Conservation (phyloP, 2,888 invertebrate species). For the Drosophila nr. medialis region DNA sequence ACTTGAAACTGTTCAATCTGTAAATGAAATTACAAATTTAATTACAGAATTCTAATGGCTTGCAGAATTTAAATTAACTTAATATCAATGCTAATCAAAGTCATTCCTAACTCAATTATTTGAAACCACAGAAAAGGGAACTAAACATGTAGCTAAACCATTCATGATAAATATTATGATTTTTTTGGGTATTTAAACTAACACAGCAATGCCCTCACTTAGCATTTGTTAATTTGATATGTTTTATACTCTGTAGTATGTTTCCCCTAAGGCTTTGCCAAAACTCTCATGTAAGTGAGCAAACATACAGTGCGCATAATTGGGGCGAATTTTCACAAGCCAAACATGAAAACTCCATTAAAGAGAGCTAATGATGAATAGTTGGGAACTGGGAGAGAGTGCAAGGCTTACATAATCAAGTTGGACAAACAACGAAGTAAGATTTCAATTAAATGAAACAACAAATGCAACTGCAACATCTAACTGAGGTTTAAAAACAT, state of each 20-base stretch:
- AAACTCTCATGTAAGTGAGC: conserved; percentile 31
- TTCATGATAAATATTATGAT: neutral
- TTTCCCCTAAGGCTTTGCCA: conserved; percentile 5
- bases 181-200: neutral
- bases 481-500: conserved; percentile 11
- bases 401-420: conserved; percentile 48
- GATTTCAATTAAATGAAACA: conserved; percentile 51
- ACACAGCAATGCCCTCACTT: neutral
- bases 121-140: neutral
- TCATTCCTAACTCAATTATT: neutral
- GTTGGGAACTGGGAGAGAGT: neutral
- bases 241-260: neutral
- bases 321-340: conserved; percentile 48
- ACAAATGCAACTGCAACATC: conserved; percentile 6
- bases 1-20: neutral
- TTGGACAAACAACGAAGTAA: conserved; percentile 50
- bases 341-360: conserved; percentile 70
- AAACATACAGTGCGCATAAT: conserved; percentile 57
- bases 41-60: neutral
- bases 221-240: neutral
- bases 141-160: neutral
- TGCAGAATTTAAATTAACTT: neutral
- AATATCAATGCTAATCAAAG: neutral
- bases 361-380: conserved; percentile 8
- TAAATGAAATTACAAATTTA: neutral